These are phyloP conservation scores for Dallia pectoralis DNA, from an alignment of 2,797 vertebrate species.

Conservation along the genomic window DNA sequence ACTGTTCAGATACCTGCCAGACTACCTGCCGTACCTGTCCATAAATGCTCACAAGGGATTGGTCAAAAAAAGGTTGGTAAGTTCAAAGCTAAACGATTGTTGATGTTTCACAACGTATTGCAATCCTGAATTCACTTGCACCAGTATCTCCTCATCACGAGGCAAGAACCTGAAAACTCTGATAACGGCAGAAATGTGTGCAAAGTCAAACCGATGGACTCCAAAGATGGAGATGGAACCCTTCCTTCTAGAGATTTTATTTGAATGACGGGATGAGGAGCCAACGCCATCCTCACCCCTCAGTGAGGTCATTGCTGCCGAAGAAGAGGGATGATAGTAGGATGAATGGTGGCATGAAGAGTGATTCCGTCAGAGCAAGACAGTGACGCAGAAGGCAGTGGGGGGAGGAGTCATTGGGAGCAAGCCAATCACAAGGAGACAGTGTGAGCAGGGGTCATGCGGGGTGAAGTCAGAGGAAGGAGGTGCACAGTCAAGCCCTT, in stretches of 20 bases:
- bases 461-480: slow-evolving; percentile 28
- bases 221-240: slow-evolving; percentile 57
- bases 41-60: background rate
- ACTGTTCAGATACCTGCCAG: too few relatives aligned
- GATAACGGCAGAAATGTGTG: background rate
- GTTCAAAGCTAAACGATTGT: background rate
- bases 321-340: slow-evolving; percentile 11
- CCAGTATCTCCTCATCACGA: background rate
- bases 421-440: slow-evolving; percentile 45
- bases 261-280: slow-evolving; percentile 49
- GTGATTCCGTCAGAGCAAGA: slow-evolving; percentile 28
- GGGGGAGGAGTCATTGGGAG: slow-evolving; percentile 37
- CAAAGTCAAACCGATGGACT: slow-evolving; percentile 56
- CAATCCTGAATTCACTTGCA: background rate
- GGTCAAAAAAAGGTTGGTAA: background rate
- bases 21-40: background rate
- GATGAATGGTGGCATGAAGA: slow-evolving; percentile 16
- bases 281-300: too few relatives aligned
- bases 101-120: background rate
- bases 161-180: too few relatives aligned
- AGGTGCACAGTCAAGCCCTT: slow-evolving; percentile 26
- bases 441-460: slow-evolving; percentile 63
- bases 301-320: slow-evolving; percentile 24
- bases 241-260: slow-evolving; percentile 64
- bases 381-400: slow-evolving; percentile 24